These are phyloP conservation scores for Tuberolachnus salignus DNA, from an alignment of 2,888 invertebrate species.

Conservation along the genomic window DNA sequence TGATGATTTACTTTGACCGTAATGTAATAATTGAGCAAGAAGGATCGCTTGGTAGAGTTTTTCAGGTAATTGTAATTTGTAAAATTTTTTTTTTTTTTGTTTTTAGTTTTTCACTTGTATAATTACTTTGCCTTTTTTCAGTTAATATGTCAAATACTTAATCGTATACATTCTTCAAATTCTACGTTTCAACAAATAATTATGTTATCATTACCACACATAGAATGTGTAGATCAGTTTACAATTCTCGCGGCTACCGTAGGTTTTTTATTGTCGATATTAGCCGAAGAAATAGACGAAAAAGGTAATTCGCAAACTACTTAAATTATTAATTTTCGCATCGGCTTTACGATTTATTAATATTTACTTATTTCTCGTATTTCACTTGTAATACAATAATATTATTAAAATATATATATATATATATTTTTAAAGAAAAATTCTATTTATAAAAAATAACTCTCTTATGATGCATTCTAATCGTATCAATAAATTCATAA, in stretches of 20 bases:
- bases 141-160: conserved; percentile 51
- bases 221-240: conserved; percentile 37
- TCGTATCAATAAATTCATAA: no score
- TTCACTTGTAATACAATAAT: background rate
- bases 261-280: conserved; percentile 29
- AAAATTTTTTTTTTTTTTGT: background rate
- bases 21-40: conserved; percentile 36
- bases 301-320: background rate
- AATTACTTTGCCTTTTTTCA: background rate
- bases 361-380: background rate
- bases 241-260: conserved; percentile 14
- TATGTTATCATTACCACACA: background rate
- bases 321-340: background rate
- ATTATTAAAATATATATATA: background rate
- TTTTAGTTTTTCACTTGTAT: background rate
- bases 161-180: conserved; percentile 32
- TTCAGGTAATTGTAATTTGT: conserved; percentile 18
- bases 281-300: conserved; percentile 18
- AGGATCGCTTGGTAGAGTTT: conserved; percentile 34
- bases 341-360: background rate
- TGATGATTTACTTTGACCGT: conserved; percentile 40
- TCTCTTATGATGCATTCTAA: background rate
- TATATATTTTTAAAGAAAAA: background rate
- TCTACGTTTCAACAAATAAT: conserved; percentile 26
- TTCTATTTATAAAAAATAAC: background rate